Percentiles rank a stretch among this genome's conserved stretches.
These are phyloP conservation scores for Barbus barbus DNA, from an alignment of 2,113 vertebrate genomes.

Conservation along the genomic window DNA sequence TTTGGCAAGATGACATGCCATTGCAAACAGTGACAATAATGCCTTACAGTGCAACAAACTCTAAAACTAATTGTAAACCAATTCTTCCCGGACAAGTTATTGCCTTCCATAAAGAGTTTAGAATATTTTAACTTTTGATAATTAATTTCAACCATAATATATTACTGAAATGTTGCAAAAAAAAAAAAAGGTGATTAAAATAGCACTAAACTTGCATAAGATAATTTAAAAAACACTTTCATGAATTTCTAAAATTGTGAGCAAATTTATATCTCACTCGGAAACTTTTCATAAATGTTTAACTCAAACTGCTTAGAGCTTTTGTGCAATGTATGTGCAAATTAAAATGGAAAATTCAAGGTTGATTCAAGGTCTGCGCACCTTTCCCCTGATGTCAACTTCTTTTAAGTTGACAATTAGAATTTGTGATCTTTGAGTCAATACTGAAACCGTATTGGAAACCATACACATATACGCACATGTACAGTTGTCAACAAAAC, in stretches of 20 bases:
- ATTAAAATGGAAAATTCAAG: conserved; percentile 6
- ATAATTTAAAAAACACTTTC: too few species aligned
- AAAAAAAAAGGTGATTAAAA: neutral
- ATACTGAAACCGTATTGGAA: conserved; percentile 44
- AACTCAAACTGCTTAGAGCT: neutral
- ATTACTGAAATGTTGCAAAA: neutral
- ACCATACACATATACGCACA: neutral
- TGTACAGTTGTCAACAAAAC: conserved; percentile 5
- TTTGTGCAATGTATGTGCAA: neutral
- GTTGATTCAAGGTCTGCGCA: neutral
- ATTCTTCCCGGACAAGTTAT: neutral
- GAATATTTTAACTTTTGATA: neutral
- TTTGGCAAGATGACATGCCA: neutral
- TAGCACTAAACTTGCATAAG: neutral
- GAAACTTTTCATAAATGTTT: neutral
- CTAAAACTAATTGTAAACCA: too few species aligned
- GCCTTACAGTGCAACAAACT: neutral
- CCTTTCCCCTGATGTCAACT: conserved; percentile 38
- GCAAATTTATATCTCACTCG: neutral
- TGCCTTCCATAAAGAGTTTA: too few species aligned
- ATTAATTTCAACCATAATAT: neutral
- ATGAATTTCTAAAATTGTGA: neutral
- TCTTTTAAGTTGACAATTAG: neutral
- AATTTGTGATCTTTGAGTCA: neutral
- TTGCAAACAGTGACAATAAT: neutral